Conservation (phyloP, 1,140 invertebrate genomes). For the Sarcophaga peregrina region DNA sequence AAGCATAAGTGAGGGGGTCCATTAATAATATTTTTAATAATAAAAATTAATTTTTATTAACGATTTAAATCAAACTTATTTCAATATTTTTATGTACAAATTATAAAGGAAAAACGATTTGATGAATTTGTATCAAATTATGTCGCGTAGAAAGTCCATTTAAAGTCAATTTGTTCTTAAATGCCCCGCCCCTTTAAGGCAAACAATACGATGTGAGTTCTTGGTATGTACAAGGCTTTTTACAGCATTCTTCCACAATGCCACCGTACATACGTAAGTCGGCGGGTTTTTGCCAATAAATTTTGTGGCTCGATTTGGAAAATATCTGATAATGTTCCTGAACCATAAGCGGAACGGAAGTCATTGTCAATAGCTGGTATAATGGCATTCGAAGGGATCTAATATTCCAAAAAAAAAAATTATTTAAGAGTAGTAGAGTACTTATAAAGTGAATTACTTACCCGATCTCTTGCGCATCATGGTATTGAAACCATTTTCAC, state of each 20-base stretch:
- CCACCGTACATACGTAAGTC: background rate
- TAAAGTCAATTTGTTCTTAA: too few relatives aligned
- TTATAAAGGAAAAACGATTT: too few relatives aligned
- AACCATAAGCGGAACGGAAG: background rate
- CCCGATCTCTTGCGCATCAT: background rate
- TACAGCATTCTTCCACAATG: conserved; percentile 26
- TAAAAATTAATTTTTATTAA: too few relatives aligned
- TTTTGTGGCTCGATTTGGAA: background rate
- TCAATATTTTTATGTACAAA: too few relatives aligned
- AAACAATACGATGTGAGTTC: background rate
- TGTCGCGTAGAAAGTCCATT: too few relatives aligned
- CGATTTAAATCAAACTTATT: too few relatives aligned
- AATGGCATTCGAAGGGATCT: background rate
- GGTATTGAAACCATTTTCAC: background rate
- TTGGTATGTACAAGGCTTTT: background rate
- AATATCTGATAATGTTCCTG: background rate
- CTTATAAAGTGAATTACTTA: background rate
- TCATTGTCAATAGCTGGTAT: background rate
- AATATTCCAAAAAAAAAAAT: too few relatives aligned
- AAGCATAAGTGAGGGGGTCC: too few relatives aligned
- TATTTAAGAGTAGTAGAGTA: too few relatives aligned
- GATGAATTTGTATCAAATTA: too few relatives aligned
- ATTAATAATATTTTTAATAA: too few relatives aligned
- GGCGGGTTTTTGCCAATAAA: conserved; percentile 6
- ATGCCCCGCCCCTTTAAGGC: too few relatives aligned